phyloP scores from a whole-genome alignment of 2,797 vertebrate genomes.

The Microtus obscurus region DNA sequence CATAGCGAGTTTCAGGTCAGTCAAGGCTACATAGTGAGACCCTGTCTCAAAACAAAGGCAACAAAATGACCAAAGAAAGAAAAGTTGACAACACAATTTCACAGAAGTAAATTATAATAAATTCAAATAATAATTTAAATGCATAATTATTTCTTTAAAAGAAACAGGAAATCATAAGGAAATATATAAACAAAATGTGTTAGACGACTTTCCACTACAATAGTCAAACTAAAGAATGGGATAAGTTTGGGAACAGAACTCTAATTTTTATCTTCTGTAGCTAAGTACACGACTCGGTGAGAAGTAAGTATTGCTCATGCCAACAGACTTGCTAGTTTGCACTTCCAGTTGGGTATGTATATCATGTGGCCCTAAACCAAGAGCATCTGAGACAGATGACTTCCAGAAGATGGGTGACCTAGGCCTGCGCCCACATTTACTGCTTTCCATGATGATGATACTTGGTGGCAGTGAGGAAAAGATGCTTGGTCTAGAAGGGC shows the following conservation, averaged over 20 bases:
- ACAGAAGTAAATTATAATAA: constrained; percentile 26
- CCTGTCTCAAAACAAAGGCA: not conserved
- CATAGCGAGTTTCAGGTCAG: not conserved
- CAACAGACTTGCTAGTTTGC: not conserved
- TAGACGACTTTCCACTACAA: constrained; percentile 35
- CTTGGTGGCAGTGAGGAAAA: not conserved
- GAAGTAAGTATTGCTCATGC: not conserved
- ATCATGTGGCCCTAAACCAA: not conserved
- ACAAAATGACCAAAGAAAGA: not conserved
- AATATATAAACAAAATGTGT: constrained; percentile 15
- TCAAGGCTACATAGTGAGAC: not conserved
- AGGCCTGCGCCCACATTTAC: constrained; percentile 4
- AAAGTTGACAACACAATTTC: not conserved
- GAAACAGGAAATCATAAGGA: constrained; percentile 22
- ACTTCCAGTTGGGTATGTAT: not conserved
- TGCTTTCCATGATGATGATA: not conserved
- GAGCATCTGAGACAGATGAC: not conserved
- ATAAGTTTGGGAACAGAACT: constrained; percentile 17
- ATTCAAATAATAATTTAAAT: constrained; percentile 55
- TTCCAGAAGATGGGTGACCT: constrained; percentile 10
- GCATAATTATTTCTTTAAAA: constrained; percentile 40
- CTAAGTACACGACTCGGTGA: not conserved
- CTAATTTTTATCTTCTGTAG: constrained; percentile 30
- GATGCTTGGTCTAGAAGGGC: not conserved
- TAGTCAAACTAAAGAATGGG: constrained; percentile 41